These are phyloP conservation scores for Pheosia tremula DNA, from an alignment of 2,888 invertebrate genomes.

Conservation along the genomic window DNA sequence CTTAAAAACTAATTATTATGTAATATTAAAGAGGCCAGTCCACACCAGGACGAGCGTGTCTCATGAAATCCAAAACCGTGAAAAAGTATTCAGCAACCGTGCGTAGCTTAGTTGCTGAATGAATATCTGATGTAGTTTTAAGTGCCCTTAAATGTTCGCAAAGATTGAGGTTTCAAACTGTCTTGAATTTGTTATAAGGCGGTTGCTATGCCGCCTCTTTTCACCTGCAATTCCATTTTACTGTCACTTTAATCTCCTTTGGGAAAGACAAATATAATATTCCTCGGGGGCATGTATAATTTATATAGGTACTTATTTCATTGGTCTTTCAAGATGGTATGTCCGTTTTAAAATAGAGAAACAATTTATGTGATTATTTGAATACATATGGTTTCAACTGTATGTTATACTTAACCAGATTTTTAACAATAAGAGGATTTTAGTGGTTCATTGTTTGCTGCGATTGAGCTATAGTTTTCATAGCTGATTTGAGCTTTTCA, in stretches of 20 bases:
- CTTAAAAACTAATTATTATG: too few relatives aligned
- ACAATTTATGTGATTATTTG: not conserved
- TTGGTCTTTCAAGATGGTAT: too few relatives aligned
- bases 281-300: not conserved
- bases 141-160: slow-evolving; percentile 52
- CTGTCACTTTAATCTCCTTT: slow-evolving; percentile 14
- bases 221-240: slow-evolving; percentile 17
- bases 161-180: slow-evolving; percentile 51
- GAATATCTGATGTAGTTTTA: slow-evolving; percentile 53
- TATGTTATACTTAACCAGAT: too few relatives aligned
- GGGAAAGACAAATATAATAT: slow-evolving; percentile 1
- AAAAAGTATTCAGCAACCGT: too few relatives aligned
- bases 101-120: slow-evolving; percentile 10
- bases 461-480: too few relatives aligned
- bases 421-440: too few relatives aligned
- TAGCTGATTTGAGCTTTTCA: too few relatives aligned
- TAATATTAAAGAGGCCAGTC: too few relatives aligned
- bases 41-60: too few relatives aligned
- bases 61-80: too few relatives aligned
- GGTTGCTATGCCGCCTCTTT: slow-evolving; percentile 29
- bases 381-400: too few relatives aligned
- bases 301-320: not conserved
- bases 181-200: slow-evolving; percentile 52
- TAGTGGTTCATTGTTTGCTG: too few relatives aligned
- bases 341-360: not conserved